Conservation (phyloP, 2,888 invertebrate species). For the Plutella xylostella region DNA sequence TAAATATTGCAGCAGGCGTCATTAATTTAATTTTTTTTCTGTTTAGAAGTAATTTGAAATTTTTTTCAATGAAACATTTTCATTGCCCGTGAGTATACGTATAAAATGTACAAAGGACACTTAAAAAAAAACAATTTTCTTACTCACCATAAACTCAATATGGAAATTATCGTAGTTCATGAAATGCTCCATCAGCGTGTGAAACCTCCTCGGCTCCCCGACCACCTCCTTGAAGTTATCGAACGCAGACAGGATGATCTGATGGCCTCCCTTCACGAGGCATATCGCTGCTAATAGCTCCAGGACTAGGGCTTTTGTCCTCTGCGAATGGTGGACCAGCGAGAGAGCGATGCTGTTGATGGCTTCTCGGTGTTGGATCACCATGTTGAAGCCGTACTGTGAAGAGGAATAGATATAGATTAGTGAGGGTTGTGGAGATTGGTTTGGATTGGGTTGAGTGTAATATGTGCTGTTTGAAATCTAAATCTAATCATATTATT, state of each 20-base stretch:
- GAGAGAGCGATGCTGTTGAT: slow-evolving; percentile 98
- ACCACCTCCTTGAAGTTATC: slow-evolving; percentile 95
- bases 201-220: slow-evolving; percentile 90
- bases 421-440: neutral
- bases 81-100: too few species aligned
- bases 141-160: slow-evolving; percentile 95
- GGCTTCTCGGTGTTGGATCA: slow-evolving; percentile 97
- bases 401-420: slow-evolving; percentile 27
- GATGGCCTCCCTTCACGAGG: slow-evolving; percentile 98
- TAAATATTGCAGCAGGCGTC: too few species aligned
- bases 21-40: too few species aligned
- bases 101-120: too few species aligned
- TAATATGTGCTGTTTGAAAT: too few species aligned
- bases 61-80: too few species aligned
- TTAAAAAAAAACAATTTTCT: too few species aligned
- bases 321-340: slow-evolving; percentile 94
- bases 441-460: neutral
- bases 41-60: too few species aligned
- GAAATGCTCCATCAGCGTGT: slow-evolving; percentile 98
- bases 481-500: too few species aligned
- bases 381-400: slow-evolving; percentile 98
- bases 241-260: slow-evolving; percentile 96
- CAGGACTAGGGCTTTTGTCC: slow-evolving; percentile 96
- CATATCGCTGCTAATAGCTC: slow-evolving; percentile 98
- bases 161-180: slow-evolving; percentile 96